These are phyloP conservation scores for Dromaius novaehollandiae DNA, from an alignment of 2,113 vertebrate species.

Conservation along the genomic window DNA sequence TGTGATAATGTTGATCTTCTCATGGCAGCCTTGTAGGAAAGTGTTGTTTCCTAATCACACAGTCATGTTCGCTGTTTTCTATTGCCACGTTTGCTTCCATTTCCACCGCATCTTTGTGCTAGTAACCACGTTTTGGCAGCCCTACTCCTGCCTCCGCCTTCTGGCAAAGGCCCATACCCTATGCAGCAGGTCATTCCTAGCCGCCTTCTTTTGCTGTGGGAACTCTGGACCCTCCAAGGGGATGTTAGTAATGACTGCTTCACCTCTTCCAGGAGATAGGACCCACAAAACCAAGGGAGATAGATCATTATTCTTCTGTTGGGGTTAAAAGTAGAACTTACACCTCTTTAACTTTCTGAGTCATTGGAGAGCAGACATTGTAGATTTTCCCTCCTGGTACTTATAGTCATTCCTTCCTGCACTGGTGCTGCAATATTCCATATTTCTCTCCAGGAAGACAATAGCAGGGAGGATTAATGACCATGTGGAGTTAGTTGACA, in stretches of 20 bases:
- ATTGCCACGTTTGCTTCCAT: neutral
- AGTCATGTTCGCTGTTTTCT: neutral
- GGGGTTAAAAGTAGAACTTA: neutral
- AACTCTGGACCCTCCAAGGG: neutral
- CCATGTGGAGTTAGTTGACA: neutral
- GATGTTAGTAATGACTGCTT: neutral
- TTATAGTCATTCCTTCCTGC: neutral
- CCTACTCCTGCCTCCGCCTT: neutral
- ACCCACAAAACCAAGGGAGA: neutral
- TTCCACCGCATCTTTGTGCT: neutral
- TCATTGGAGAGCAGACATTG: neutral
- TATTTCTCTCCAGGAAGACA: neutral
- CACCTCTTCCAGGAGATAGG: neutral
- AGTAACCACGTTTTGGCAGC: neutral
- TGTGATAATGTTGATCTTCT: neutral
- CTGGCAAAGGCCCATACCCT: neutral
- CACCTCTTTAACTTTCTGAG: neutral
- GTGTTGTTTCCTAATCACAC: neutral
- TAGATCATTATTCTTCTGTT: neutral
- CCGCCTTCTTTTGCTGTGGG: neutral
- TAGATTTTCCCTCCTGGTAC: rapidly evolving
- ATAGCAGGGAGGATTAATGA: neutral
- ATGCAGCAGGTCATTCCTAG: neutral
- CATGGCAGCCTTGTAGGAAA: neutral
- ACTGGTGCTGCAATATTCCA: neutral